Evolutionary conservation across 2,888 invertebrate species (phyloP).

Genomic region (Lathronympha strigana): DNA sequence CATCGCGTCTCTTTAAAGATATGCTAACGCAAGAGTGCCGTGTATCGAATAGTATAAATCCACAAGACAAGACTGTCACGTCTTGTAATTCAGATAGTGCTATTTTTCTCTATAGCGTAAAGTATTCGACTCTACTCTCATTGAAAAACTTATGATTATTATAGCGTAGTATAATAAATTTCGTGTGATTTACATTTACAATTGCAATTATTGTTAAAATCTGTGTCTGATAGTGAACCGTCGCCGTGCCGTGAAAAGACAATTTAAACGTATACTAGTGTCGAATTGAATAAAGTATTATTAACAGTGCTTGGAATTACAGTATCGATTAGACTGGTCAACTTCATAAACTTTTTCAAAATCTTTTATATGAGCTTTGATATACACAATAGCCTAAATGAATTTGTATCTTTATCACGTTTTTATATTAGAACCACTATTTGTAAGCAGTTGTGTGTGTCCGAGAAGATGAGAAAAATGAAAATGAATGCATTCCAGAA

Average conservation of each 20-base stretch:
- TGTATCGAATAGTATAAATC: neutral
- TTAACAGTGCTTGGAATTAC: slow-evolving; percentile 53
- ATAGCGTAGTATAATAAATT: neutral
- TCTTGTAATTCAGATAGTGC: too few species aligned
- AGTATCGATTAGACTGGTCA: slow-evolving; percentile 56
- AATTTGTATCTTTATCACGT: slow-evolving; percentile 29
- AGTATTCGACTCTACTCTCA: neutral
- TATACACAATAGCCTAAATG: slow-evolving; percentile 38
- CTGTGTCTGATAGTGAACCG: slow-evolving; percentile 5
- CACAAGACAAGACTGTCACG: too few species aligned
- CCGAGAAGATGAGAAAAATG: slow-evolving; percentile 37
- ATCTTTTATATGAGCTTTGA: slow-evolving; percentile 43
- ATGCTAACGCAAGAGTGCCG: neutral
- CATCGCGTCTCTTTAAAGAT: neutral
- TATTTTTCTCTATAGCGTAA: neutral
- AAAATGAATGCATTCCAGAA: slow-evolving; percentile 76
- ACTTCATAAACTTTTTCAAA: slow-evolving; percentile 41
- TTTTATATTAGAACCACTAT: slow-evolving; percentile 38
- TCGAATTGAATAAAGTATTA: slow-evolving; percentile 43
- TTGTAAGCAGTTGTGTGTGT: slow-evolving; percentile 27
- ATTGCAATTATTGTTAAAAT: neutral
- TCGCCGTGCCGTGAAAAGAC: slow-evolving; percentile 27
- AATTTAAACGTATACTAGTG: slow-evolving; percentile 31
- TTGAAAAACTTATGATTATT: neutral
- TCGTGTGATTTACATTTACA: neutral